These are phyloP conservation scores for Pterocles burchelli DNA, from an alignment of 2,113 vertebrate species.

Conservation along the genomic window DNA sequence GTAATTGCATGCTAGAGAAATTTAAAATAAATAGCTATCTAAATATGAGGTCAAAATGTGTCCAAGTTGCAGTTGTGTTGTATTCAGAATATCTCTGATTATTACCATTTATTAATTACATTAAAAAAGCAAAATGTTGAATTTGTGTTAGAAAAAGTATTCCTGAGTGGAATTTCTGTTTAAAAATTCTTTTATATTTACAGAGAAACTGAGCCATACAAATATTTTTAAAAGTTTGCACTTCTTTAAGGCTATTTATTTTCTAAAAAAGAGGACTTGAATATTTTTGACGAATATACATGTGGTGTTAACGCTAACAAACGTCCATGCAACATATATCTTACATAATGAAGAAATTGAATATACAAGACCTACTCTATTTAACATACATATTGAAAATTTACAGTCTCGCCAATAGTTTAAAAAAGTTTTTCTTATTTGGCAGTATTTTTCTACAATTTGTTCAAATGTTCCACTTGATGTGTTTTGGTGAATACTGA, in stretches of 20 bases:
- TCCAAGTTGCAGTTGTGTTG: neutral
- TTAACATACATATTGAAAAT: conserved; percentile 77
- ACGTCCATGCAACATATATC: conserved; percentile 82
- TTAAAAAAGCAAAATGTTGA: conserved; percentile 29
- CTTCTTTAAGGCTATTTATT: conserved; percentile 82
- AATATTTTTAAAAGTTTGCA: conserved; percentile 75
- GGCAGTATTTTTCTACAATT: conserved; percentile 75
- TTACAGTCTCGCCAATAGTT: conserved; percentile 73
- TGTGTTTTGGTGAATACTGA: conserved; percentile 72
- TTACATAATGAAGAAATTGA: conserved; percentile 78
- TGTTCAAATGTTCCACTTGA: conserved; percentile 17
- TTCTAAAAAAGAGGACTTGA: conserved; percentile 81
- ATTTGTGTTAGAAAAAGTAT: conserved; percentile 49
- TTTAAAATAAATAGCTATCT: neutral
- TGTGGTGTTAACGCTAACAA: conserved; percentile 77
- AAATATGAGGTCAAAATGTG: neutral
- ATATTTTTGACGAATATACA: conserved; percentile 80
- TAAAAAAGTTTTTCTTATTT: conserved; percentile 74
- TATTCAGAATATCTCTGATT: conserved; percentile 11
- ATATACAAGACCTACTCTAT: conserved; percentile 78
- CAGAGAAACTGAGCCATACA: conserved; percentile 64
- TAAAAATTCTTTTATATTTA: conserved; percentile 54
- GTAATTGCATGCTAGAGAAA: neutral
- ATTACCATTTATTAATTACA: neutral
- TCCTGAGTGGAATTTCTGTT: conserved; percentile 41